A percentile compares a stretch with the other conserved stretches of the same genome.
These are phyloP conservation scores for Heliconius congener DNA, from an alignment of 1,140 invertebrate genomes.

Conservation along the genomic window DNA sequence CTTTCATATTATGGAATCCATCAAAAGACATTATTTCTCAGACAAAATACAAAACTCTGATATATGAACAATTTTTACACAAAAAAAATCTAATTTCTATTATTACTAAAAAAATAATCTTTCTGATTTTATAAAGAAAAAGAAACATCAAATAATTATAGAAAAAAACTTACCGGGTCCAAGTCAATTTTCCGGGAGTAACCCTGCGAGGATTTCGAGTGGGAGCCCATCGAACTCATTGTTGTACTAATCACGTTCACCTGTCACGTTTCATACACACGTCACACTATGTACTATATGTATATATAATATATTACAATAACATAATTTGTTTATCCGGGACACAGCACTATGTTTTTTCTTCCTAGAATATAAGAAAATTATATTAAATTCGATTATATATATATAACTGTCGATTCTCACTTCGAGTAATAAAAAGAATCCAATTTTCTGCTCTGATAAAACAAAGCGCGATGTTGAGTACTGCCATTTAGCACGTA, in stretches of 20 bases:
- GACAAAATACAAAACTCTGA: no score
- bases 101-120: no score
- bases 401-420: no score
- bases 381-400: not conserved
- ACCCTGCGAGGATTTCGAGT: conserved; percentile 55
- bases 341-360: conserved; percentile 24
- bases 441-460: not conserved
- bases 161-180: conserved; percentile 84
- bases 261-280: not conserved
- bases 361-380: conserved; percentile 35
- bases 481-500: no score
- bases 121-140: not conserved
- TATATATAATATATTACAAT: conserved; percentile 46
- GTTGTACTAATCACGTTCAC: conserved; percentile 1
- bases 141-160: conserved; percentile 24
- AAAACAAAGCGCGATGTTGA: no score
- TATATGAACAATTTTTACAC: no score
- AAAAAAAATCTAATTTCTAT: no score
- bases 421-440: not conserved
- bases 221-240: conserved; percentile 59
- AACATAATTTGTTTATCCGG: conserved; percentile 56
- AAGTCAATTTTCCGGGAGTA: conserved; percentile 92
- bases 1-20: no score
- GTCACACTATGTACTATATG: not conserved
- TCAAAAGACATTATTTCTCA: no score